These are phyloP conservation scores for Ecliptopera silaceata DNA, from an alignment of 2,888 invertebrate species.

Conservation along the genomic window DNA sequence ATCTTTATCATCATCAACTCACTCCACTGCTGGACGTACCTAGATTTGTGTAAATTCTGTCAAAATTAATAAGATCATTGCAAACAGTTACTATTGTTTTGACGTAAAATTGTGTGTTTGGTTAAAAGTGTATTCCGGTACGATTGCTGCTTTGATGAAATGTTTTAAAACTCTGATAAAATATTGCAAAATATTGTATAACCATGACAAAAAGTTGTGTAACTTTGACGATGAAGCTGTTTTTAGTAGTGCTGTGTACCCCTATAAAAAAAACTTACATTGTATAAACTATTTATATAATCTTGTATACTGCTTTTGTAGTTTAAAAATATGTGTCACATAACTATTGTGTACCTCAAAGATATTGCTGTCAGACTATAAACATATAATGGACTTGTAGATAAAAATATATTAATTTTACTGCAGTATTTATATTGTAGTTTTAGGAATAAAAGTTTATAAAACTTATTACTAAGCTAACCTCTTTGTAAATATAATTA, in stretches of 20 bases:
- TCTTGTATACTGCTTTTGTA: no score
- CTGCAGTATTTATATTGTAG: background rate
- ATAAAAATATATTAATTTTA: background rate
- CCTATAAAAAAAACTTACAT: no score
- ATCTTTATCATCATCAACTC: no score
- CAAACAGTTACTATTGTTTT: no score
- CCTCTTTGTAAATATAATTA: constrained; percentile 42
- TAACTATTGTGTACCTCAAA: constrained; percentile 20
- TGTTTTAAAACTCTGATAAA: background rate
- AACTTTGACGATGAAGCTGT: background rate
- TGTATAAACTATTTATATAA: no score
- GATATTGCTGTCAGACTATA: constrained; percentile 57
- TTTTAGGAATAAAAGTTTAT: constrained; percentile 22
- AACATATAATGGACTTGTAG: constrained; percentile 17
- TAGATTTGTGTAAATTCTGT: no score
- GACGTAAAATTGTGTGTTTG: no score
- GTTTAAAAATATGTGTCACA: background rate
- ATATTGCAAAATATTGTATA: background rate
- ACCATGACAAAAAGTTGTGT: background rate
- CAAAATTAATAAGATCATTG: no score
- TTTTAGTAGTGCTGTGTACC: no score
- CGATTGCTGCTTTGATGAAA: no score
- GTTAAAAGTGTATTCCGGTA: no score
- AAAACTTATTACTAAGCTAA: constrained; percentile 44
- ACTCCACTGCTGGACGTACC: no score